Evolutionary conservation across 2,797 vertebrate species (phyloP).

Genomic region (Danio kyathit): DNA sequence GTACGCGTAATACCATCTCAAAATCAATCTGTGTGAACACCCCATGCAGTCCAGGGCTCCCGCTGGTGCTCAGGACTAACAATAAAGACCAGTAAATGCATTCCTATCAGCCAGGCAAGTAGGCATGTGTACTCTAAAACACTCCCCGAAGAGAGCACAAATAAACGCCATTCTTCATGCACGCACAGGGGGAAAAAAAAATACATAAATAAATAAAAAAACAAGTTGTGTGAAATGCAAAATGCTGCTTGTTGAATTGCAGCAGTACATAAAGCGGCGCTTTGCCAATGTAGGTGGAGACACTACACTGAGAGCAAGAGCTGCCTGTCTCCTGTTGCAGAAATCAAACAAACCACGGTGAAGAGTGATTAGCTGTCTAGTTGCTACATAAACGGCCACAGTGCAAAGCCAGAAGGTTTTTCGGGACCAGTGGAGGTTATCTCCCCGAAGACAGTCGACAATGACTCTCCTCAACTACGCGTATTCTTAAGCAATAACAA

Average conservation of each 20-base stretch:
- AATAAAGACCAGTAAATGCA: conserved; percentile 61
- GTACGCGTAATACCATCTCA: conserved; percentile 53
- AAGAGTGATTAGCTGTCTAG: conserved; percentile 56
- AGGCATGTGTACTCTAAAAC: conserved; percentile 58
- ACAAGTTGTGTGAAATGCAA: conserved; percentile 57
- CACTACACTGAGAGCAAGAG: conserved; percentile 41
- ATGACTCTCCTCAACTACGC: conserved; percentile 99
- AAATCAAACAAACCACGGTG: conserved; percentile 53
- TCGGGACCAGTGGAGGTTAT: conserved; percentile 53
- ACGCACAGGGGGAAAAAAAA: background rate
- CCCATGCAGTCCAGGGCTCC: conserved; percentile 49
- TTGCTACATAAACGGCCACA: conserved; percentile 55
- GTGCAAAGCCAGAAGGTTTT: conserved; percentile 48
- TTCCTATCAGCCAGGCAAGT: conserved; percentile 58
- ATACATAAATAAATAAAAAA: conserved; percentile 14
- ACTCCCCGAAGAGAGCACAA: conserved; percentile 62
- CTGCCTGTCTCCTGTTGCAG: conserved; percentile 44
- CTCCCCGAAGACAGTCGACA: conserved; percentile 71
- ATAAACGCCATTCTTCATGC: conserved; percentile 41
- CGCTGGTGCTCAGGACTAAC: conserved; percentile 49
- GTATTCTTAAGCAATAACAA: conserved; percentile 99
- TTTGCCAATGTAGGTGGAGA: conserved; percentile 57
- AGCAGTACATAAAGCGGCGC: conserved; percentile 35
- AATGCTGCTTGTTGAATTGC: conserved; percentile 31
- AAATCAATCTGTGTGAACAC: conserved; percentile 53